Base-by-base conservation (phyloP, 1,140 invertebrate species). In the Drosophila kikkawai region DNA sequence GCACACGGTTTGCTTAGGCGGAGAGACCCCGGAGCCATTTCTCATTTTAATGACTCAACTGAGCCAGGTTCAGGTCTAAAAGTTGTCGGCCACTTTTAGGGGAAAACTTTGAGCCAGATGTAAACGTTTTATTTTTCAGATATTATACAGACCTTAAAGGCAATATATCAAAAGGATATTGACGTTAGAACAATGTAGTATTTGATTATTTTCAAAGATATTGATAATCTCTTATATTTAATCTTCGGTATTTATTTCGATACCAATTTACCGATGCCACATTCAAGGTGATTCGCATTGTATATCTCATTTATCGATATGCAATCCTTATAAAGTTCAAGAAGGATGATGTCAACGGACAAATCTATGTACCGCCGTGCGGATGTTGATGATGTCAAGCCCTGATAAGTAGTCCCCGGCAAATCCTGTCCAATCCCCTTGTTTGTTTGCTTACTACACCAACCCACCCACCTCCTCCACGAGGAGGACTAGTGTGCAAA, bases 31-130 rank as follows among this genome's bases (percentile, higher is more conserved):
- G 68, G 69, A 87, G 85, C 78, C 85, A 88, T 90, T 88, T 84
- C 66, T 88, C 84, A 88, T 88, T 88, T 88, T 88, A 88, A 88
- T 88, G 84, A 88, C 84, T 88, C 84, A 88, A 88, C 85, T 70
- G 73, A 78, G 84, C 67, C 66, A 29, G 32, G 51, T 41, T 44
- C 75, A 47, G 61, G 59, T 84, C 81, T 59, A 45, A 71, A 79
- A 79, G 67, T 78, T 82, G 59, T 5, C 19, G 19, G 44, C 61
- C 34, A 58, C 22, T 22, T 22, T 22, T 75, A 60, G 37, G 29
- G 19, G 22, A 39, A 37, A 41, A 45, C 2, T 55, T 41, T 32
- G 13, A 48, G 44, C n/a, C 19, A 47, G 32, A n/a, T 32, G 19
- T 58, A 56, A 67, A 68, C 50, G 57, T 42, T 29, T 26, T 36